Conservation (phyloP, 1,140 invertebrate species). For the Diachasma alloeum region DNA sequence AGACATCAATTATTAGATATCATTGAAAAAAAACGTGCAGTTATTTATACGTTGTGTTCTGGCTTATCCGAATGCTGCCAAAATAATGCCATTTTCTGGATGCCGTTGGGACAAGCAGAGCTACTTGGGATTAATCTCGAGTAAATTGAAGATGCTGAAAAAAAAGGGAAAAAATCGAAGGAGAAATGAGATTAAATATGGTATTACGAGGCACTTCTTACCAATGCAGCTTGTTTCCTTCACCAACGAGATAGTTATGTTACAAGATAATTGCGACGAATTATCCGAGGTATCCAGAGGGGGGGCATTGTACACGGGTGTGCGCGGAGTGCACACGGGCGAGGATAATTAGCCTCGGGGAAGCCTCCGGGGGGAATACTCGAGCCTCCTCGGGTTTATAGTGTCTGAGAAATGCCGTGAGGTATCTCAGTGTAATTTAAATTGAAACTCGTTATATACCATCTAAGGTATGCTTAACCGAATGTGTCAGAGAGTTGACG, state of each 20-base stretch:
- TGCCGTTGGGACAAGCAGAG: not conserved
- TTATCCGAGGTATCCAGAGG: constrained; percentile 34
- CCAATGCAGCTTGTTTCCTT: not conserved
- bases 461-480: not conserved
- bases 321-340: constrained; percentile 13
- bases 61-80: no score
- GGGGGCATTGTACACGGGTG: not conserved
- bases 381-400: constrained; percentile 18
- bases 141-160: not conserved
- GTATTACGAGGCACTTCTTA: constrained; percentile 5
- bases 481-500: constrained; percentile 22
- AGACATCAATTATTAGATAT: no score
- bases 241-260: constrained; percentile 14
- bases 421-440: constrained; percentile 42
- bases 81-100: no score
- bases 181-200: constrained; percentile 1
- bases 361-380: constrained; percentile 32
- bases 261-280: constrained; percentile 49
- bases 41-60: no score
- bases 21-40: no score
- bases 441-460: constrained; percentile 42
- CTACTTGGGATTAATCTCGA: not conserved
- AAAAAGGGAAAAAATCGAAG: not conserved
- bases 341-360: constrained; percentile 49
- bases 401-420: constrained; percentile 36